Evolutionary conservation across 2,888 invertebrate genomes (phyloP).

Genomic region (Ornithoptera alexandrae): DNA sequence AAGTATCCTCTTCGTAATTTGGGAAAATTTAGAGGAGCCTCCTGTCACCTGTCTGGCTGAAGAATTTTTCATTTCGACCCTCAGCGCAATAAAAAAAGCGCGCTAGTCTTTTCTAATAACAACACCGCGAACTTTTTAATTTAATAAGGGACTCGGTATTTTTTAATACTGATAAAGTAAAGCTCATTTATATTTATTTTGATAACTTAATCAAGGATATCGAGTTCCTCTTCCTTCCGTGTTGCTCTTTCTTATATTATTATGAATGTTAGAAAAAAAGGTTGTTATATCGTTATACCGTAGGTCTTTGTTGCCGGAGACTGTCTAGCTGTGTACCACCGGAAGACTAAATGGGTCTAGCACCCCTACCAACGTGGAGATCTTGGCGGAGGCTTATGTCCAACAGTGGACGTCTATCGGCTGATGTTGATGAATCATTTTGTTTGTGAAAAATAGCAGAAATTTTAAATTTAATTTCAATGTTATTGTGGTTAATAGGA

Average conservation of each 20-base stretch:
- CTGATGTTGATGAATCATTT: too few relatives aligned
- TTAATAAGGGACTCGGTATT: slow-evolving; percentile 3
- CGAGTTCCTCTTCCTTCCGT: not conserved
- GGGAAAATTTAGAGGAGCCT: slow-evolving; percentile 9
- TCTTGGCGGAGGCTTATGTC: too few relatives aligned
- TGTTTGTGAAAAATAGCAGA: too few relatives aligned
- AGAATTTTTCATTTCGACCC: slow-evolving; percentile 51
- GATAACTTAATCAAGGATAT: slow-evolving; percentile 31
- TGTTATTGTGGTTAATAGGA: too few relatives aligned
- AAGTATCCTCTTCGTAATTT: not conserved
- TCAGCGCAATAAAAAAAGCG: slow-evolving; percentile 31
- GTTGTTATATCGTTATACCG: too few relatives aligned
- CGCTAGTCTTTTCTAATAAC: not conserved
- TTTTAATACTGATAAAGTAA: slow-evolving; percentile 2
- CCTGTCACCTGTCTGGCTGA: slow-evolving; percentile 38
- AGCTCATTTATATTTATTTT: slow-evolving; percentile 14
- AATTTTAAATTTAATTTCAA: too few relatives aligned
- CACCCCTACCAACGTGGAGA: too few relatives aligned
- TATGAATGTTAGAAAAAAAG: not conserved
- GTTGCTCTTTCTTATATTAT: not conserved
- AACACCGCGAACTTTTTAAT: slow-evolving; percentile 20
- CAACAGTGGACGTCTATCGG: too few relatives aligned
- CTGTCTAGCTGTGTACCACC: too few relatives aligned
- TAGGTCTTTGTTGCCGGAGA: too few relatives aligned
- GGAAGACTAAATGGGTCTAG: too few relatives aligned